Conservation (phyloP, 2,888 invertebrate species). For the Oligia strigilis region DNA sequence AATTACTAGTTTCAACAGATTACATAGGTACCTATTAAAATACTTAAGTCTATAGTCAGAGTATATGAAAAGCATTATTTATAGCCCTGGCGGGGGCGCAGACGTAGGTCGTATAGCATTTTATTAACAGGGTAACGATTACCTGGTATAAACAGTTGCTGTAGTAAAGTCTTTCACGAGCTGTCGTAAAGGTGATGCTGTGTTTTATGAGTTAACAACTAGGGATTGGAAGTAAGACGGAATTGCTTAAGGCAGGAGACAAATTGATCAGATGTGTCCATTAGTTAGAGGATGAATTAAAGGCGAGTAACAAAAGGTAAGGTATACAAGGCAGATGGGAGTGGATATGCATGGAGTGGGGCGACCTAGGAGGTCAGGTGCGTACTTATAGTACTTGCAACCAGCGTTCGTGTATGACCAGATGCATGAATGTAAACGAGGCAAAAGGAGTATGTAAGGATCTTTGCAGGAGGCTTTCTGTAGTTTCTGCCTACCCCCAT, state of each 20-base stretch:
- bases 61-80: conserved; percentile 33
- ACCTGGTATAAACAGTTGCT: conserved; percentile 54
- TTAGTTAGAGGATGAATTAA: background rate
- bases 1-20: conserved; percentile 23
- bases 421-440: no score
- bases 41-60: conserved; percentile 17
- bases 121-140: conserved; percentile 58
- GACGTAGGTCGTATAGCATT: conserved; percentile 43
- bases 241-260: background rate
- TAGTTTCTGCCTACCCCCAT: no score
- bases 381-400: no score
- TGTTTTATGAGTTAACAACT: conserved; percentile 51
- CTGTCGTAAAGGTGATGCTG: conserved; percentile 57
- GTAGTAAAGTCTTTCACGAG: conserved; percentile 52
- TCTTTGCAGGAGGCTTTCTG: no score
- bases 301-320: no score
- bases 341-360: no score
- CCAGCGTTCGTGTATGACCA: no score
- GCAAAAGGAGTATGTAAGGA: no score
- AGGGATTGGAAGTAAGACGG: background rate
- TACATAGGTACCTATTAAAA: conserved; percentile 8
- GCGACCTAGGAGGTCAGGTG: no score
- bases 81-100: conserved; percentile 11
- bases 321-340: no score
- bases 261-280: background rate